Evolutionary conservation across 2,888 invertebrate species (phyloP), one percentile per base, ranked within the genome.

Genomic region (Spicauda simplicius): DNA sequence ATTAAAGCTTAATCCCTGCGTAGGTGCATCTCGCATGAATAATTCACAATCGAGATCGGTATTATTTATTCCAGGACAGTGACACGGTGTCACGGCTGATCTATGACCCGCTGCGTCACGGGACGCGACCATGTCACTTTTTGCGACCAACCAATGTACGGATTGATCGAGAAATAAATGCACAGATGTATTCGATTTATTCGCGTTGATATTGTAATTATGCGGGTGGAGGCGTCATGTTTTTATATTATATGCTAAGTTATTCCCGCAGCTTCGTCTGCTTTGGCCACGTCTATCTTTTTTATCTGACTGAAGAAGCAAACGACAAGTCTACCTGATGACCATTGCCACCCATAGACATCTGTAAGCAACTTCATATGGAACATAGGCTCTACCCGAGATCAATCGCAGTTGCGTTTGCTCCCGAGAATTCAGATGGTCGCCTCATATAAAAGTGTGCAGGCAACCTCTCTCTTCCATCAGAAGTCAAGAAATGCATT

Each of bases 31-130:
- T 58, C 50, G 72, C 70, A 69, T 66, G 45, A 69, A 48, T 19
- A 68, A 63, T 53, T 64, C 59, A 67, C 76, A 79, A 85, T 85
- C 82, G 84, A 83, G 80, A 80, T 73, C 69, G 72, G 76, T 77
- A 85, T 86, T 87, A 85, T 86, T 88, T 86, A 86, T 85, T 78
- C 80, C 76, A 73, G 72, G 66, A 70, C 77, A 74, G 77, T 78
- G 81, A 82, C 81, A 80, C 74, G 76, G 79, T 77, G 82, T 80
- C 84, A 72, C 71, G 74, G 76, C 77, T 85, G 85, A 87, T 87
- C 81, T 82, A 84, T 77, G 85, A 78, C 75, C 77, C 69, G 64
- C 53, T 53, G 64, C 71, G 70, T 66, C 72, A 69, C 70, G 68
- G 71, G 71, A 54, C 58, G 58, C 59, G 68, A 62, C 63, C 69